phyloP scores from a whole-genome alignment of 2,113 vertebrate genomes.

The Porphyrio hochstetteri region DNA sequence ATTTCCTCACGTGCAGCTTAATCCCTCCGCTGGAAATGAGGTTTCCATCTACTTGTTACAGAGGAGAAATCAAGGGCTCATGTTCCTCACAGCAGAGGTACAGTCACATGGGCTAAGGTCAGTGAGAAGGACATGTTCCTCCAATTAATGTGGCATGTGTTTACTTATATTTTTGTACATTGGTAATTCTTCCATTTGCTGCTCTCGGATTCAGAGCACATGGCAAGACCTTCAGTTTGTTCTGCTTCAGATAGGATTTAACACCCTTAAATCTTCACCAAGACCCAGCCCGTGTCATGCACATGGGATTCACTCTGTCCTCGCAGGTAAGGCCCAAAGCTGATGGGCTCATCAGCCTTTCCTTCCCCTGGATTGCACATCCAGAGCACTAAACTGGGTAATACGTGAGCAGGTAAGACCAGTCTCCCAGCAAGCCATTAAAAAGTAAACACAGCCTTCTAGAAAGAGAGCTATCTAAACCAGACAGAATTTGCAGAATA shows the following conservation, averaged over 20 bases:
- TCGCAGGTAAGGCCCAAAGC: neutral
- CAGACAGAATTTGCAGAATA: neutral
- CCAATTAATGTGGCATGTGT: conserved; percentile 46
- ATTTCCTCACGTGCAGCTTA: conserved; percentile 18
- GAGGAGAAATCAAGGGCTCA: neutral
- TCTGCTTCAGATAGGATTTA: neutral
- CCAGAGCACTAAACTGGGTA: neutral
- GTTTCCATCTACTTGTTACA: neutral
- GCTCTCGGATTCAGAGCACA: neutral
- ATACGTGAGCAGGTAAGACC: neutral
- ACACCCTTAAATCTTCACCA: neutral
- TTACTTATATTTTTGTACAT: conserved; percentile 49
- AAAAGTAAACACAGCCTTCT: neutral
- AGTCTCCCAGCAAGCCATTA: neutral
- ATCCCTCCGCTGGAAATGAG: neutral
- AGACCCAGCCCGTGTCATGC: neutral
- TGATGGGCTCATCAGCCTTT: neutral
- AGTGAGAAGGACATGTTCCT: conserved; percentile 33
- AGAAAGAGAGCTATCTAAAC: neutral
- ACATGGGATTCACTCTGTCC: neutral
- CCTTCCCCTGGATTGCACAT: neutral
- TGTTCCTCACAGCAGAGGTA: neutral
- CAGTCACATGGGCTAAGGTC: neutral
- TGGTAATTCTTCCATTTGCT: conserved; percentile 19
- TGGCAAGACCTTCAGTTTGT: neutral